phyloP scores from a whole-genome alignment of 2,113 vertebrate genomes.

The Anseranas semipalmata region DNA sequence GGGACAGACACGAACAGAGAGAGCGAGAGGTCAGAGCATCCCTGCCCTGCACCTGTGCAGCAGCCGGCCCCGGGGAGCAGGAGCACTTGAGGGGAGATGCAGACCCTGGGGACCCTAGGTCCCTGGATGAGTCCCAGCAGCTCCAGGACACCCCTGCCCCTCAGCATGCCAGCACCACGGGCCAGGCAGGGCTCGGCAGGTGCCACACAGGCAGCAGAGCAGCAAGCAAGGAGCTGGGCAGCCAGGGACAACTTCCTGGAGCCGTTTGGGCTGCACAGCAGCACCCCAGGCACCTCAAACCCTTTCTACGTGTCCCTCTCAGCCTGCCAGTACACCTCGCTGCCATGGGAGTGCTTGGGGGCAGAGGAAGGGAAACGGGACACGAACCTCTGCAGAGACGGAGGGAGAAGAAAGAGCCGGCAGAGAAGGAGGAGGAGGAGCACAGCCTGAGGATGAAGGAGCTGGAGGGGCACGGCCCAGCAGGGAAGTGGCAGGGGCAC shows the following conservation, averaged over 20 bases:
- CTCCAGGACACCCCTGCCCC: background rate
- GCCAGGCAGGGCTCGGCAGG: background rate
- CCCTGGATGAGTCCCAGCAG: background rate
- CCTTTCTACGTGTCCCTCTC: background rate
- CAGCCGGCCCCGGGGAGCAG: background rate
- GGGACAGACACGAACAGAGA: background rate
- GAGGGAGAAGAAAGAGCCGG: constrained; percentile 73
- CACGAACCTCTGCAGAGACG: constrained; percentile 83
- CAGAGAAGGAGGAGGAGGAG: constrained; percentile 72
- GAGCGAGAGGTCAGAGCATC: background rate
- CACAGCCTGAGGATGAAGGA: constrained; percentile 74
- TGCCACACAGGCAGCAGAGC: background rate
- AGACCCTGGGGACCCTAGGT: background rate
- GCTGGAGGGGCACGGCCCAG: constrained; percentile 43
- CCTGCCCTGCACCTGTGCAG: background rate
- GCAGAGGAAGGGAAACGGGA: background rate
- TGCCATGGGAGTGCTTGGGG: background rate
- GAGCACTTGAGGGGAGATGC: background rate
- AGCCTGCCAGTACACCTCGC: background rate
- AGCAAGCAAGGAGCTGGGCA: background rate
- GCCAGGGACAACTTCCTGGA: background rate
- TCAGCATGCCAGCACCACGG: accelerated
- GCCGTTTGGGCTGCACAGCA: background rate
- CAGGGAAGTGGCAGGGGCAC: constrained; percentile 62
- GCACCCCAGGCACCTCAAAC: background rate